Percentiles rank a stretch among this genome's conserved stretches.
phyloP scores from a whole-genome alignment of 2,888 invertebrate genomes.

The Cheilosia urbana region DNA sequence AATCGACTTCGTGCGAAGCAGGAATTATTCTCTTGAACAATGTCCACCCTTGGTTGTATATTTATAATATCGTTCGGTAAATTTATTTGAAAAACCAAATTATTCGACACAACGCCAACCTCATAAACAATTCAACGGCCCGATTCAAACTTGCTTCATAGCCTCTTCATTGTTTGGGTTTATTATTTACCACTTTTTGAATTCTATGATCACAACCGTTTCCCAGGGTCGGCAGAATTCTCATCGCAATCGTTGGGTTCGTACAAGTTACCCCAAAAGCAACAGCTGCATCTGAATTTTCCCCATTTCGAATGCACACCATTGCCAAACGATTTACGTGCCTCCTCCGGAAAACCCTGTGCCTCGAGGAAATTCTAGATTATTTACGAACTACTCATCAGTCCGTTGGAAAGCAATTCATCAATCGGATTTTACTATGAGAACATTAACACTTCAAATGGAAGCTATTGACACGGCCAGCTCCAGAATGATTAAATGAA shows the following conservation, averaged over 20 bases:
- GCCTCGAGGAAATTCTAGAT: not conserved
- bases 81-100: no score
- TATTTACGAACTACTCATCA: conserved; percentile 64
- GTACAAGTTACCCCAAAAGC: not conserved
- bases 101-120: no score
- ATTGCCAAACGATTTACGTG: conserved; percentile 47
- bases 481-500: conserved; percentile 56
- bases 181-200: not conserved
- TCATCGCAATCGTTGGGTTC: not conserved
- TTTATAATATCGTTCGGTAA: no score
- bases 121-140: no score
- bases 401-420: conserved; percentile 49
- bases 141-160: no score
- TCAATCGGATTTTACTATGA: conserved; percentile 72
- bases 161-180: not conserved
- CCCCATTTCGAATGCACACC: conserved; percentile 33
- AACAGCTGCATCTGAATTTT: not conserved
- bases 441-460: conserved; percentile 40
- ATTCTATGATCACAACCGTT: not conserved
- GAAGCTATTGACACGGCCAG: conserved; percentile 22
- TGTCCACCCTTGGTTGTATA: no score
- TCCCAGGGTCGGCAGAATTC: not conserved
- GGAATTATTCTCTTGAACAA: no score
- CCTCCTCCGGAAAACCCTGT: not conserved
- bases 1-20: no score